These are phyloP conservation scores for Lerema accius DNA, from an alignment of 1,140 invertebrate species.

Conservation along the genomic window DNA sequence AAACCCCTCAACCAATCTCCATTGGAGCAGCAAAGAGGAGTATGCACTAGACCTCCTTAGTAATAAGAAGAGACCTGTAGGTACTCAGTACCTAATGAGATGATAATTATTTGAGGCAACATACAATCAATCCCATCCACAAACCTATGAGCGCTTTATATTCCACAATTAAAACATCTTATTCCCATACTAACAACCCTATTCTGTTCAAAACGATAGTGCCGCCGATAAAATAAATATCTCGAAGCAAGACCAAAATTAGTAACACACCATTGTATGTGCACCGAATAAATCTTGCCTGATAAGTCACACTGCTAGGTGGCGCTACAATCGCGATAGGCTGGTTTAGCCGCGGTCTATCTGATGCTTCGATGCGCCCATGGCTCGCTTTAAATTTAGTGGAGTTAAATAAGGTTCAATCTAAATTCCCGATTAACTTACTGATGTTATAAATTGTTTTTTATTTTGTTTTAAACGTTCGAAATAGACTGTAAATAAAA, in stretches of 20 bases:
- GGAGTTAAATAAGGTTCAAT: slow-evolving; percentile 23
- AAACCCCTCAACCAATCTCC: no score
- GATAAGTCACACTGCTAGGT: slow-evolving; percentile 52
- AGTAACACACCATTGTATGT: slow-evolving; percentile 41
- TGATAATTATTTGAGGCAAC: no score
- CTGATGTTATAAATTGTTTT: slow-evolving; percentile 5
- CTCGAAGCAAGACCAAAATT: slow-evolving; percentile 47
- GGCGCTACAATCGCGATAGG: slow-evolving; percentile 50
- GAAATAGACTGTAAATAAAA: no score
- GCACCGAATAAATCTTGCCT: slow-evolving; percentile 50
- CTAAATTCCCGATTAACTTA: slow-evolving; percentile 7
- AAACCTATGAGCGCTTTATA: not conserved
- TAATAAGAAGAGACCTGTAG: no score
- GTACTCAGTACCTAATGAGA: no score
- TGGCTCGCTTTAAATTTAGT: slow-evolving; percentile 30
- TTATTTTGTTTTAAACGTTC: not conserved
- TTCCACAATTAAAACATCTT: slow-evolving; percentile 15
- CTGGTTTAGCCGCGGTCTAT: slow-evolving; percentile 26
- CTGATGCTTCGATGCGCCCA: slow-evolving; percentile 32
- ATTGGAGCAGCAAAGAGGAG: no score
- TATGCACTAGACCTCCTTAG: no score
- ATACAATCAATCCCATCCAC: not conserved
- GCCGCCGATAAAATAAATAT: slow-evolving; percentile 38
- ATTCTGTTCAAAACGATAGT: slow-evolving; percentile 13
- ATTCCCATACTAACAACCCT: slow-evolving; percentile 6